Evolutionary conservation across 2,797 vertebrate genomes (phyloP), one percentile per base, ranked within the genome.

Genomic region (Phrynocephalus forsythii): DNA sequence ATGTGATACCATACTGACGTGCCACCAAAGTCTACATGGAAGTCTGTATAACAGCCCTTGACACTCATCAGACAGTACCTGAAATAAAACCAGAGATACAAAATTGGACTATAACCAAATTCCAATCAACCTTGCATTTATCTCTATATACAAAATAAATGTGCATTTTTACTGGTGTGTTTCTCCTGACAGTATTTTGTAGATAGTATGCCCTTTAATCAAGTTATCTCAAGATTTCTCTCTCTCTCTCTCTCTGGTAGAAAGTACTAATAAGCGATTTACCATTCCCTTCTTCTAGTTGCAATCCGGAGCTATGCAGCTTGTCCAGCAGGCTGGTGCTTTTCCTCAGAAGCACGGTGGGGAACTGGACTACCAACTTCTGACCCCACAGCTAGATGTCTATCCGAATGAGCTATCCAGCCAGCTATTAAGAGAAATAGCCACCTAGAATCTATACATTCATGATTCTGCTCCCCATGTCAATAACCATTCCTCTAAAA

Each of bases 1-100:
- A 99, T 98, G 94, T 99, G 99, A 94, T 99, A 99, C 99, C 99
- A 99, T 85, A 99, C 99, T 7, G 99, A 99, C 48, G 99, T 99
- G 60, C 99, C 99, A 76, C 99, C 99, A 15, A 99, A 99, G 95
- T 99, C 99, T 87, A 99, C 98, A 72, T 99, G 99, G 95, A 99
- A 99, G 95, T 99, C 99, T 92, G 99, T 99, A 95, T 99, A 99
- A 96, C 98, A 99, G 95, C 98, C 99, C 95, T 98, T 98, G 83
- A 99, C 99, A 88, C 99, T 99, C 99, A 99, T 99, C 84, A 99
- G 96, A 96, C 99, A 99, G 95, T 99, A 99, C 92, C 99, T 99
- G 94, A 79, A 0, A 3, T 87, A 77, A 93, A 91, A 79, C 33
- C 38, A 87, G 79, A 28, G 0, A 91, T 85, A 9, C 30, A n/a